Conservation (phyloP, 2,888 invertebrate genomes). For the Hipparchia sbordonii region DNA sequence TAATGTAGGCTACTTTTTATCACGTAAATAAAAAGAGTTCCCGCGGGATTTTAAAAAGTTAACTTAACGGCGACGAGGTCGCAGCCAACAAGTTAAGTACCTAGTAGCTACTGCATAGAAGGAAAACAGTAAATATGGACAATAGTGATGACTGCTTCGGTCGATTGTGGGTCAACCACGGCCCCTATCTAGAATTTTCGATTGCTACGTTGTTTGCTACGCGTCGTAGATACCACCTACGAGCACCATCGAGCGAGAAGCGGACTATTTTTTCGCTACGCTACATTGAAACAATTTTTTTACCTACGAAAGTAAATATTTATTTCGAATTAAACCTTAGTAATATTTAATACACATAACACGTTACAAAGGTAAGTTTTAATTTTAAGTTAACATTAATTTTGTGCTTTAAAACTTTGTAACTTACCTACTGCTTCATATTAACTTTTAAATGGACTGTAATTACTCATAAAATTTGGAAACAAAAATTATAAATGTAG, state of each 20-base stretch:
- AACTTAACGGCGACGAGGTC: neutral
- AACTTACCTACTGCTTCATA: no score
- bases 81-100: conserved; percentile 24
- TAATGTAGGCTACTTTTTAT: no score
- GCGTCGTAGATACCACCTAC: no score
- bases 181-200: conserved; percentile 62
- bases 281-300: conserved; percentile 55
- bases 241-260: conserved; percentile 47
- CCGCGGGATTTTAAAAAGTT: neutral
- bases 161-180: conserved; percentile 58
- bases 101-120: neutral
- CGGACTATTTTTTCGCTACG: conserved; percentile 57
- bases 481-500: no score
- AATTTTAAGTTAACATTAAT: neutral
- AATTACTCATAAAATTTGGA: no score
- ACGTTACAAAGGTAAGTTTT: neutral
- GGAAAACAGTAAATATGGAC: conserved; percentile 18
- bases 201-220: conserved; percentile 39
- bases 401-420: neutral
- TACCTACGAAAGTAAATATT: neutral
- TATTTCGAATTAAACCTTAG: neutral
- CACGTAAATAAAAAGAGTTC: no score
- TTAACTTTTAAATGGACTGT: no score
- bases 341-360: neutral
- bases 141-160: conserved; percentile 53